A percentile compares a stretch with the other conserved stretches of the same genome.
These are phyloP conservation scores for Drosophila ambigua DNA, from an alignment of 1,140 invertebrate genomes.

Conservation along the genomic window DNA sequence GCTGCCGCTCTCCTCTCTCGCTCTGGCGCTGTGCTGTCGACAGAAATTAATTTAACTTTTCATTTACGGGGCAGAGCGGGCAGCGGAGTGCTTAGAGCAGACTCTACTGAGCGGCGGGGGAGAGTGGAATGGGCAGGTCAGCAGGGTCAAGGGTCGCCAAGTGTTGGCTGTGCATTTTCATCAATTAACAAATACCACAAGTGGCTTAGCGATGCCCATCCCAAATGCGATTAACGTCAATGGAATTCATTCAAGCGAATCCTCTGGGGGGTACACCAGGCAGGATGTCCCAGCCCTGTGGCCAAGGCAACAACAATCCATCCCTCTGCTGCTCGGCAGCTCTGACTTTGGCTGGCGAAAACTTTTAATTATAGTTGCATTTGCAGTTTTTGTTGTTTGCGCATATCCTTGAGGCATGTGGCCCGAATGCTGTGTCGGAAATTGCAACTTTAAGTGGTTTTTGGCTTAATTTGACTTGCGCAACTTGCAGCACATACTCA, in stretches of 20 bases:
- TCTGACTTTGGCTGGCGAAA: slow-evolving; percentile 41
- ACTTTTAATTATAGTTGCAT: slow-evolving; percentile 78
- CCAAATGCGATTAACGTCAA: slow-evolving; percentile 67
- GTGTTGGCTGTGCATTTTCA: slow-evolving; percentile 64
- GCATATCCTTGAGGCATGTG: slow-evolving; percentile 59
- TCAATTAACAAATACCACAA: slow-evolving; percentile 71
- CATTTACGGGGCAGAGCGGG: not conserved
- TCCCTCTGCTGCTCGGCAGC: too few relatives aligned
- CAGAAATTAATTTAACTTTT: slow-evolving; percentile 76
- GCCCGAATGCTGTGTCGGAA: slow-evolving; percentile 54
- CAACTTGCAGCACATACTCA: slow-evolving; percentile 34
- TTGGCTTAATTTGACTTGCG: slow-evolving; percentile 68
- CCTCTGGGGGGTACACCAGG: slow-evolving; percentile 1
- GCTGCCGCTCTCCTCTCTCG: not conserved
- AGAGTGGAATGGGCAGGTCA: slow-evolving; percentile 16
- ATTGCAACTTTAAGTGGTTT: slow-evolving; percentile 77
- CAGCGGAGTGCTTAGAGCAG: not conserved
- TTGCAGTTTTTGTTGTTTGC: slow-evolving; percentile 44
- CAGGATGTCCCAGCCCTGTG: too few relatives aligned
- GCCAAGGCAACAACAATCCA: not conserved
- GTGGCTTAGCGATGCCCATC: slow-evolving; percentile 35
- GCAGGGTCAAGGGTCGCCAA: slow-evolving; percentile 28
- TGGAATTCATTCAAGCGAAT: slow-evolving; percentile 58
- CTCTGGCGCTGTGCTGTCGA: slow-evolving; percentile 46
- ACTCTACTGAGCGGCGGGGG: not conserved